These are phyloP conservation scores for Dryoscopus gambensis DNA, from an alignment of 2,113 vertebrate genomes.

Conservation along the genomic window DNA sequence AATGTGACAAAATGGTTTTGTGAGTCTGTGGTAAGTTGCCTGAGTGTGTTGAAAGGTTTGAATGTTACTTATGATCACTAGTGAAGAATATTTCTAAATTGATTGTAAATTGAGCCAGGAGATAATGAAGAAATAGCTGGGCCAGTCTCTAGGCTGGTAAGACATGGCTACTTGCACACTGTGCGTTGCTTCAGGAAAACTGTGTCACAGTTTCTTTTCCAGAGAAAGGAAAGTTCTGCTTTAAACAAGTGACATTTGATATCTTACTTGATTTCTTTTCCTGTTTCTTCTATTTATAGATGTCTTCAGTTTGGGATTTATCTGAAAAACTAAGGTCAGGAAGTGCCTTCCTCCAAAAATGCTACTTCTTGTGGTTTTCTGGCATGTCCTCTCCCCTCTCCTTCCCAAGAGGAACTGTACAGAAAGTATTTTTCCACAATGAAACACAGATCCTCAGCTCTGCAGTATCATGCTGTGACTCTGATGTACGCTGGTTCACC, in stretches of 20 bases:
- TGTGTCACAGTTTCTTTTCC: neutral
- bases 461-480: neutral
- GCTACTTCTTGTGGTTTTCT: conserved; percentile 46
- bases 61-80: neutral
- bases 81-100: neutral
- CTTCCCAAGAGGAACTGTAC: neutral
- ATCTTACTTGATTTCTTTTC: conserved; percentile 11
- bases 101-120: neutral
- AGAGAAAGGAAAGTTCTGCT: neutral
- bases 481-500: neutral
- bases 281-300: conserved; percentile 33
- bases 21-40: neutral
- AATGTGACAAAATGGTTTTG: neutral
- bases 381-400: neutral
- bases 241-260: neutral
- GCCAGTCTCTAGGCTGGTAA: neutral
- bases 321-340: conserved; percentile 36
- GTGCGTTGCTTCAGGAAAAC: neutral
- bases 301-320: conserved; percentile 20
- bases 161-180: neutral
- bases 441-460: neutral
- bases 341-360: conserved; percentile 27
- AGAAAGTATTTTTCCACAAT: conserved; percentile 33
- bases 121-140: neutral
- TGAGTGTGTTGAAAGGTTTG: neutral